A percentile compares a stretch with the other conserved stretches of the same genome.
Evolutionary conservation across 2,888 invertebrate genomes (phyloP).

Genomic region (Halictus quadricinctus): DNA sequence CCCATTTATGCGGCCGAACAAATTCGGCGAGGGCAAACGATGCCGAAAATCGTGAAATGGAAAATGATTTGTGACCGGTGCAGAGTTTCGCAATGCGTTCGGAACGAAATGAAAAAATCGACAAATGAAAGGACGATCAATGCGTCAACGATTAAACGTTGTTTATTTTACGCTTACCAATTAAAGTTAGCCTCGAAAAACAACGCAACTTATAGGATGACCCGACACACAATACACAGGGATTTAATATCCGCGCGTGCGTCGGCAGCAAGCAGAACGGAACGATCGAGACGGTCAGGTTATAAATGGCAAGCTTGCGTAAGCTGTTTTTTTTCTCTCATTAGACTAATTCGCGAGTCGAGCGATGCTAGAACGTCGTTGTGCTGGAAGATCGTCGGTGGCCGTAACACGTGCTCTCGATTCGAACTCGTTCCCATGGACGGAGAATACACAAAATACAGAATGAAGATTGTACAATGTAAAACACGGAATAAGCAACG

Average conservation of each 20-base stretch:
- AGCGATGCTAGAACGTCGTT: constrained; percentile 17
- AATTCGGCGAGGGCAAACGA: not conserved
- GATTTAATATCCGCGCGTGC: not conserved
- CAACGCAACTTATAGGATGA: not conserved
- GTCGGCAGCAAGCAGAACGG: constrained; percentile 18
- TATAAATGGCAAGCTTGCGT: constrained; percentile 45
- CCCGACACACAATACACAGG: not conserved
- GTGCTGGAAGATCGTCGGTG: not conserved
- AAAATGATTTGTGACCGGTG: too few species aligned
- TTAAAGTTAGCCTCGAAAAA: too few species aligned
- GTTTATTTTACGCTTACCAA: too few species aligned
- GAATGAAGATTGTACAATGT: not conserved
- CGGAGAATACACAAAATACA: not conserved
- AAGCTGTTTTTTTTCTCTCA: constrained; percentile 51
- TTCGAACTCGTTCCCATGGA: constrained; percentile 6
- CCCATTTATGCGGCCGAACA: not conserved
- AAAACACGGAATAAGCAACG: constrained; percentile 7
- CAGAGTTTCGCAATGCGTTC: not conserved
- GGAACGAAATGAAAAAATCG: not conserved
- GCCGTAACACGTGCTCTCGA: constrained; percentile 5
- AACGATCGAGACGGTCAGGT: constrained; percentile 34
- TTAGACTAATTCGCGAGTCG: constrained; percentile 53
- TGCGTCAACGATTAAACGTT: too few species aligned
- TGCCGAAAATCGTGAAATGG: not conserved
- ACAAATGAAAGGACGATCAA: too few species aligned